These are phyloP conservation scores for Triops longicaudatus DNA, from an alignment of 1,140 invertebrate genomes.

Conservation along the genomic window DNA sequence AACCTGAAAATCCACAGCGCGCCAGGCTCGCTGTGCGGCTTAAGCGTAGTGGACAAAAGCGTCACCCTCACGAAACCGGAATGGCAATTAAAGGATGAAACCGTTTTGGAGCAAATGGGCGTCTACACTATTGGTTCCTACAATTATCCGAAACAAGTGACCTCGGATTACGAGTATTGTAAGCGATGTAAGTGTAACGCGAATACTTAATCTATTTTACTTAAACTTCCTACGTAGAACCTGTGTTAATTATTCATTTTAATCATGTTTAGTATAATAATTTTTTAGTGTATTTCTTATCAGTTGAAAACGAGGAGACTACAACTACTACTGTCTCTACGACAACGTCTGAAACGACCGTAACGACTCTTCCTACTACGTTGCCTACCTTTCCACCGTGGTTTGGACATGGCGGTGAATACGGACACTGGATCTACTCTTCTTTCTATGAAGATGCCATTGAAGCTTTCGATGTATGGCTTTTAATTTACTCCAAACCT, in stretches of 20 bases:
- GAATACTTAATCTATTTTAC: constrained; percentile 22
- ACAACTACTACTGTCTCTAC: background rate
- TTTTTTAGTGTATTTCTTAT: background rate
- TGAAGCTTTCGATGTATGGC: constrained; percentile 41
- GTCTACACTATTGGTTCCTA: constrained; percentile 38
- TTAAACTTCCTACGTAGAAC: too few species aligned
- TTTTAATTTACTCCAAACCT: background rate
- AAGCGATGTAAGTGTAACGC: constrained; percentile 30
- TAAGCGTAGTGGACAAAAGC: constrained; percentile 52
- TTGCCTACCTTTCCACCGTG: background rate
- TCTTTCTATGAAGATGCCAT: constrained; percentile 39
- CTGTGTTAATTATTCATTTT: too few species aligned
- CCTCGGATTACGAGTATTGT: constrained; percentile 36
- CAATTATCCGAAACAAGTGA: constrained; percentile 37
- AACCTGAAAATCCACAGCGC: constrained; percentile 45
- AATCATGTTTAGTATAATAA: too few species aligned
- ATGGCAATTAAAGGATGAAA: constrained; percentile 36
- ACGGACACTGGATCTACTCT: constrained; percentile 18
- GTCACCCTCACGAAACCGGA: constrained; percentile 42
- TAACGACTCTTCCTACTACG: background rate
- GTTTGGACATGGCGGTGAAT: background rate
- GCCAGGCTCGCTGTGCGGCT: constrained; percentile 48
- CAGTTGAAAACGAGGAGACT: background rate
- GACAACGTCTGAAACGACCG: background rate
- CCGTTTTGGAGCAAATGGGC: constrained; percentile 38